These are phyloP conservation scores for Silurus meridionalis DNA, from an alignment of 2,113 vertebrate species.

Conservation along the genomic window DNA sequence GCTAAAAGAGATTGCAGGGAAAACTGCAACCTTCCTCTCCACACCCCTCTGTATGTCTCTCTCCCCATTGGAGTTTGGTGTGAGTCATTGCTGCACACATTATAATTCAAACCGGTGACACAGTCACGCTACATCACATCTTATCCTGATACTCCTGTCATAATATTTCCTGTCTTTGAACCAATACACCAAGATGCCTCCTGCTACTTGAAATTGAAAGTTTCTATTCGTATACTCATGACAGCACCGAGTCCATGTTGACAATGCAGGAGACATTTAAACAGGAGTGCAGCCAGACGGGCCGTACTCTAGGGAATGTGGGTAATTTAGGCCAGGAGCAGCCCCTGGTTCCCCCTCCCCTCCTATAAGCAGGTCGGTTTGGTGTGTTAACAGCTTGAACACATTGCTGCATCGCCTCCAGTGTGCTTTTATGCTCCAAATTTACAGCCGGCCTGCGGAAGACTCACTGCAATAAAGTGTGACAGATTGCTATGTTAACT, in stretches of 20 bases:
- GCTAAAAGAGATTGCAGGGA: slow-evolving; percentile 9
- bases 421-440: slow-evolving; percentile 45
- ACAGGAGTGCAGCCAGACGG: slow-evolving; percentile 43
- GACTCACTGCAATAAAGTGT: slow-evolving; percentile 55
- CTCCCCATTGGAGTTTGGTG: neutral
- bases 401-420: slow-evolving; percentile 49
- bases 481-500: slow-evolving; percentile 54
- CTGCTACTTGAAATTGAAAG: slow-evolving; percentile 6
- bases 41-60: neutral
- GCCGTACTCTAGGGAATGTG: slow-evolving; percentile 60
- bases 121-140: slow-evolving; percentile 28
- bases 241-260: neutral
- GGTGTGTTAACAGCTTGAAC: slow-evolving; percentile 63
- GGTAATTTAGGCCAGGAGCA: slow-evolving; percentile 71
- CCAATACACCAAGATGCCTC: neutral
- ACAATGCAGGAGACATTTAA: slow-evolving; percentile 47
- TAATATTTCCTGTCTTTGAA: slow-evolving; percentile 20
- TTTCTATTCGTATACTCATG: neutral
- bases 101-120: slow-evolving; percentile 5
- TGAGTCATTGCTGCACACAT: slow-evolving; percentile 24
- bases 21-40: neutral
- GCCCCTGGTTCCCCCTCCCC: slow-evolving; percentile 54
- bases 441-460: slow-evolving; percentile 67
- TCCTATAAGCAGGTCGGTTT: slow-evolving; percentile 69
- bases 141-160: slow-evolving; percentile 31